Base-by-base conservation (phyloP, 2,113 vertebrate species). In the Poeciliopsis turrubarensis region DNA sequence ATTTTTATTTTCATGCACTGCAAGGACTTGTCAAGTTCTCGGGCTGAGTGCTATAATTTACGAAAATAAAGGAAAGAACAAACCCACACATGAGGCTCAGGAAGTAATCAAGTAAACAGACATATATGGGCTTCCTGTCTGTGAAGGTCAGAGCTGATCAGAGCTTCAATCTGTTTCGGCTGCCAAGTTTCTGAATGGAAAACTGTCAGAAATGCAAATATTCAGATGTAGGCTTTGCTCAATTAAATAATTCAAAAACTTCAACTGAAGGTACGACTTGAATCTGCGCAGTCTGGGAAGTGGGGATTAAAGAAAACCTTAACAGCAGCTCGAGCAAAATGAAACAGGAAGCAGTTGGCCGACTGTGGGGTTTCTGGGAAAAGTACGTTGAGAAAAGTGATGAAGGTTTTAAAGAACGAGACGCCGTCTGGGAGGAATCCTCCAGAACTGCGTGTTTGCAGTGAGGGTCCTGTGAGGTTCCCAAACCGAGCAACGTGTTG, bases 1-100 rank as follows among this genome's bases (percentile, higher is more conserved):
- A 75, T 90, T 85, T 81, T 74, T 86, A 80, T 92, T 87, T 93
- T 88, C 69, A 73, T 68, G 64, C 72, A 72, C 41, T 60, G 78
- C 80, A 80, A 80, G 64, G 67, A 80, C 71, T 68, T 51, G 41
- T 87, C 75, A 73, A 71, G 75, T 82, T 65, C 73, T 81, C 77
- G 75, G 60, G 47, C 66, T 73, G 39, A 86, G 37, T 69, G 68
- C 69, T 22, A 54, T 44, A 44, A 57, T 82, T 70, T 68, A 65
- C 29, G 62, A 65, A 39, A 12, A 72, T 65, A 70, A 70, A 67
- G 12, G 9, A n/a, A 39, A 10, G 32, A 57, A 66, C 5, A 67
- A 26, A 26, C 29, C 11, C 25, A 11, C 3, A 60, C 7, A 9
- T 11, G n/a, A 60, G 57, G 31, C 44, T 44, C 65, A 65, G 3